phyloP scores from a whole-genome alignment of 2,888 invertebrate species.

The Ellobium chinense region DNA sequence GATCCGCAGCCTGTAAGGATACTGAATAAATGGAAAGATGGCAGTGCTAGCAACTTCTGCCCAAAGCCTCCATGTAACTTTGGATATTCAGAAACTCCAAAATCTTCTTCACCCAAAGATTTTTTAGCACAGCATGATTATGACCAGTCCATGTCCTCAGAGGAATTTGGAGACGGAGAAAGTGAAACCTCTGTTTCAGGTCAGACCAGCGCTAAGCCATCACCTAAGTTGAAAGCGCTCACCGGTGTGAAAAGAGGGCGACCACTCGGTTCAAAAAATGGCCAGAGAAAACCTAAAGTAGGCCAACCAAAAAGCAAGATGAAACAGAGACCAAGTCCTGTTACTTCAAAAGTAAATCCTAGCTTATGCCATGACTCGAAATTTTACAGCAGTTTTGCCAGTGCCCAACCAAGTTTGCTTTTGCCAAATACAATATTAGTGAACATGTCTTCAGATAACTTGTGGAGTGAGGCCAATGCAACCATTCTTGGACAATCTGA shows the following conservation, averaged over 20 bases:
- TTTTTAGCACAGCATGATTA: slow-evolving; percentile 15
- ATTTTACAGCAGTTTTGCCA: background rate
- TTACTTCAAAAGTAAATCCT: background rate
- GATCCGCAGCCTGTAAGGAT: background rate
- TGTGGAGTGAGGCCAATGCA: slow-evolving; percentile 5
- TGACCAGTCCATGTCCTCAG: slow-evolving; percentile 6
- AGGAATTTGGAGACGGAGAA: background rate
- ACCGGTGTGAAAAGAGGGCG: background rate
- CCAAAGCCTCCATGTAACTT: background rate
- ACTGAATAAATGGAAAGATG: background rate
- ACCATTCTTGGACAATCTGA: background rate
- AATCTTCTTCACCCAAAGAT: background rate
- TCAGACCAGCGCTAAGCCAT: background rate
- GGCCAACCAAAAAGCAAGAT: slow-evolving; percentile 10
- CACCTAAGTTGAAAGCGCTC: slow-evolving; percentile 3
- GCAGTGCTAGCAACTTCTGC: background rate
- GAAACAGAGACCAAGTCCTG: slow-evolving; percentile 8
- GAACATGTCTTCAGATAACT: slow-evolving; percentile 10
- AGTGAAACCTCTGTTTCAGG: slow-evolving; percentile 13
- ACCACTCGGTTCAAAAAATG: slow-evolving; percentile 25
- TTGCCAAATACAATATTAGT: slow-evolving; percentile 16
- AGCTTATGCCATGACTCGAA: background rate
- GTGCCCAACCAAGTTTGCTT: background rate
- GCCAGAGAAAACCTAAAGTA: slow-evolving; percentile 14
- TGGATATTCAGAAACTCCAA: background rate